phyloP scores from a whole-genome alignment of 2,888 invertebrate genomes.

The Thera obeliscata region DNA sequence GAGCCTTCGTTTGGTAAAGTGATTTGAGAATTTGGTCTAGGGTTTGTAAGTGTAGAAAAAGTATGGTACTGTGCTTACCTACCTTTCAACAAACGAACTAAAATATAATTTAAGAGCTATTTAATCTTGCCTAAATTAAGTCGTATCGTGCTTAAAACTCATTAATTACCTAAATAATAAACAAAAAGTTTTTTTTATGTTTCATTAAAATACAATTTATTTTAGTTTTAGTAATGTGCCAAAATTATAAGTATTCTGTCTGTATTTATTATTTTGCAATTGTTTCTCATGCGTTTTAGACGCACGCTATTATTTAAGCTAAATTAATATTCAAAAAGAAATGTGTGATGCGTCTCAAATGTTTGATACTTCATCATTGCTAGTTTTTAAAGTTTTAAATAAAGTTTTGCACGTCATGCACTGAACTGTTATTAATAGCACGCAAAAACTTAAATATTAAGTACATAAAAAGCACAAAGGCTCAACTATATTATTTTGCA shows the following conservation, averaged over 20 bases:
- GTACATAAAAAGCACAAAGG: constrained; percentile 20
- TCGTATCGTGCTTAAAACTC: constrained; percentile 22
- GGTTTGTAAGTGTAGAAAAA: constrained; percentile 2
- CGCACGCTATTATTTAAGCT: background rate
- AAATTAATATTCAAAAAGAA: background rate
- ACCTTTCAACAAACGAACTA: constrained; percentile 10
- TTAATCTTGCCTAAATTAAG: constrained; percentile 14
- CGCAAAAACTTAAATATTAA: constrained; percentile 16
- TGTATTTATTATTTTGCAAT: background rate
- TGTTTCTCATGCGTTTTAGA: background rate
- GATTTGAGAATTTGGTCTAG: background rate
- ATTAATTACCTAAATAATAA: constrained; percentile 8
- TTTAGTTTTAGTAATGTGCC: constrained; percentile 32
- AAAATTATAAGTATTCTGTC: constrained; percentile 13
- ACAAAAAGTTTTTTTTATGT: too few species aligned
- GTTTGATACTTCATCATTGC: background rate
- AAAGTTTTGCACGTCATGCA: constrained; percentile 15
- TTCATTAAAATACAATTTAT: background rate
- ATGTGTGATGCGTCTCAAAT: background rate
- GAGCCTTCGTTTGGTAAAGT: background rate
- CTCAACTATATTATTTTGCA: constrained; percentile 34
- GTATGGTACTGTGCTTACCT: constrained; percentile 18
- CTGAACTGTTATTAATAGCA: constrained; percentile 22
- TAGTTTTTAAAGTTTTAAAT: background rate
- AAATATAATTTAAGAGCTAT: constrained; percentile 13